These are phyloP conservation scores for Dastarcus helophoroides DNA, from an alignment of 2,888 invertebrate species.

Conservation along the genomic window DNA sequence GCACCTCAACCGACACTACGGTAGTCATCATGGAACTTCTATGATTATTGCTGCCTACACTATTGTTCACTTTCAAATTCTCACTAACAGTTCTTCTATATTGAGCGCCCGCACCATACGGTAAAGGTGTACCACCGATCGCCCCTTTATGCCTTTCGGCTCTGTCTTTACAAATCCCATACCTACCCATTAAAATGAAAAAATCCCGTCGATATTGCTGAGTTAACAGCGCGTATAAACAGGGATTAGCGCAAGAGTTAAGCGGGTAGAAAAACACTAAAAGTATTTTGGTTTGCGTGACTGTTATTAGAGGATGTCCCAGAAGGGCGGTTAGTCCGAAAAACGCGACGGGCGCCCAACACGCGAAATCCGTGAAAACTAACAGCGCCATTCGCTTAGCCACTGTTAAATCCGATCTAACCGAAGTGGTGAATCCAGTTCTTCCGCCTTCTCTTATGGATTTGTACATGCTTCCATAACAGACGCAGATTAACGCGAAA, in stretches of 20 bases:
- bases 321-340: conserved; percentile 53
- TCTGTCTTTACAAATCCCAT: conserved; percentile 36
- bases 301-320: conserved; percentile 49
- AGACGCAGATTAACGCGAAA: conserved; percentile 50
- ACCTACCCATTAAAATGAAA: conserved; percentile 41
- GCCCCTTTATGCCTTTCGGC: conserved; percentile 39
- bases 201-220: conserved; percentile 52
- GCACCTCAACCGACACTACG: conserved; percentile 34
- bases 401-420: conserved; percentile 40
- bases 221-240: conserved; percentile 54
- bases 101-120: conserved; percentile 31
- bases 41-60: conserved; percentile 23
- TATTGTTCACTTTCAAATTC: conserved; percentile 20
- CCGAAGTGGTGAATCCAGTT: conserved; percentile 38
- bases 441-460: conserved; percentile 45
- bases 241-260: conserved; percentile 59
- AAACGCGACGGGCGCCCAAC: conserved; percentile 55
- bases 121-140: conserved; percentile 34
- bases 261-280: conserved; percentile 58
- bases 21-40: conserved; percentile 34
- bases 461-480: conserved; percentile 52
- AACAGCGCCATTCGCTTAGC: conserved; percentile 57
- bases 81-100: conserved; percentile 25
- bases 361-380: conserved; percentile 53
- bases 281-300: conserved; percentile 42